Conservation (phyloP, 2,797 vertebrate genomes). For the Acridotheres tristis region DNA sequence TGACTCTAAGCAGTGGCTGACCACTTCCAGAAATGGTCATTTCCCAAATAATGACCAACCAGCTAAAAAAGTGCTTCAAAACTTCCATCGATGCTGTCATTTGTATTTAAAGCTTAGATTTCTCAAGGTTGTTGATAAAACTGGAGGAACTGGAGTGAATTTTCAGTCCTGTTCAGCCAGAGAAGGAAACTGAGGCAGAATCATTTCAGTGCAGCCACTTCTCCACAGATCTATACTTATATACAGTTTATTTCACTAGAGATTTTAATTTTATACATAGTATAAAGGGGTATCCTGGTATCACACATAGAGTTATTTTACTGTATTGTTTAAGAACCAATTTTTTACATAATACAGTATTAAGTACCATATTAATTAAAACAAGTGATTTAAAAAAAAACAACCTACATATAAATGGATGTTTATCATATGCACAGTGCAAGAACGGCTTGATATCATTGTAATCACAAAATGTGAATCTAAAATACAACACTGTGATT, state of each 20-base stretch:
- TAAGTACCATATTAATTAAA: constrained; percentile 76
- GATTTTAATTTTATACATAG: constrained; percentile 79
- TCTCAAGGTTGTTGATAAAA: background rate
- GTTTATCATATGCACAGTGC: constrained; percentile 76
- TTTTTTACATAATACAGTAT: constrained; percentile 73
- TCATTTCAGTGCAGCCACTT: background rate
- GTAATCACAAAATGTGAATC: constrained; percentile 69
- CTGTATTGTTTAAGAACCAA: constrained; percentile 71
- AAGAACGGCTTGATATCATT: constrained; percentile 64
- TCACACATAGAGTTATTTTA: constrained; percentile 73
- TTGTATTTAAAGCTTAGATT: background rate
- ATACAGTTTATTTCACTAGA: constrained; percentile 81
- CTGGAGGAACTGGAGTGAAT: background rate
- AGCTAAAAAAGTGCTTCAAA: background rate
- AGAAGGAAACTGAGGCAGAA: background rate
- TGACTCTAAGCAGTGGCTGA: background rate
- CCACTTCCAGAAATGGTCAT: background rate
- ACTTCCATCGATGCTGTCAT: background rate
- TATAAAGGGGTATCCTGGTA: constrained; percentile 76
- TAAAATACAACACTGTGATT: constrained; percentile 72
- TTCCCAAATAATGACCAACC: background rate
- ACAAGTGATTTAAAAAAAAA: constrained; percentile 47
- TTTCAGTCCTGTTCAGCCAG: background rate
- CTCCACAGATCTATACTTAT: constrained; percentile 50
- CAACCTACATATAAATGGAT: constrained; percentile 71